Base-by-base conservation (phyloP, 2,797 vertebrate genomes). In the Gallirallus australis region DNA sequence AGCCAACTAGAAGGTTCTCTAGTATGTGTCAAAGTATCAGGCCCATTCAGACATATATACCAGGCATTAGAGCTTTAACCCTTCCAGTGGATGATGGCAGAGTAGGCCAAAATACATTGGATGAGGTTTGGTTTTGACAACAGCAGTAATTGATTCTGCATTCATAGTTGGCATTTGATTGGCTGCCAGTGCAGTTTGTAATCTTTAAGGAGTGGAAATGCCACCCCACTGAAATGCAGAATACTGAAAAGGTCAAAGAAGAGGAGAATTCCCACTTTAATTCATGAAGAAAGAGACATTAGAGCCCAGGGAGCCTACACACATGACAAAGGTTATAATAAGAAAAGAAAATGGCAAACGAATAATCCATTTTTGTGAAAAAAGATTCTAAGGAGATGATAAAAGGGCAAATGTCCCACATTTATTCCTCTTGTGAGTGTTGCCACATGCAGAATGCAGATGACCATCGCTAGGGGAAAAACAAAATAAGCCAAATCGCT, bases 221-320 rank as follows among this genome's bases (percentile, higher is more conserved):
- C 86, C 94, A 97, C 45, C 79, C 66, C 64, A 89, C 80, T 82
- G 82, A 90, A 93, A 77, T 86, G 48, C 39, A 93, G 95, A 97
- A 97, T 96, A 97, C 80, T 96, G 82, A 96, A 96, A 97, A 98
- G 95, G 91, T 96, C 96, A 96, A 73, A 93, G 81, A 93, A 93
- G 24, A 77, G 53, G 56, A 95, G 39, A 89, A 73, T 59, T 96
- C 56, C 76, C 76, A 56, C 66, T 96, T 94, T 94, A 97, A 90
- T 94, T 93, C 95, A 77, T 52, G 77, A 86, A 93, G 84, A 92
- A 90, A 75, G 69, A 96, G 86, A 73, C 87, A 86, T 90, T 78
- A 90, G 64, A 93, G 83, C 84, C 82, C 61, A 93, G 93, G 85
- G 92, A 92, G 68, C 25, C 48, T 82, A 61, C 71, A 68, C 33